Evolutionary conservation across 2,113 vertebrate species (phyloP).

Genomic region (Piliocolobus tephrosceles): DNA sequence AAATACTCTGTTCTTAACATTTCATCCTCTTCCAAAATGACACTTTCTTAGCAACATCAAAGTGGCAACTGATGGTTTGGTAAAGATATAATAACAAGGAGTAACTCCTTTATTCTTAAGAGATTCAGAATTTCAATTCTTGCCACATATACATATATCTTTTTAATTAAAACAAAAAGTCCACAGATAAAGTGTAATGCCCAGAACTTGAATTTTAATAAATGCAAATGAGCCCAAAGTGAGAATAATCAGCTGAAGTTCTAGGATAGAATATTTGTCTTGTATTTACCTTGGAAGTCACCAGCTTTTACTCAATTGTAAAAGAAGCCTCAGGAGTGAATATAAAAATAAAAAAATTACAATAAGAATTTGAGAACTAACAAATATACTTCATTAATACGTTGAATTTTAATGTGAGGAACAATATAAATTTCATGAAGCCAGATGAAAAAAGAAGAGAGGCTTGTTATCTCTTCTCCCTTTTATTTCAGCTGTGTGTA

Average conservation of each 20-base stretch:
- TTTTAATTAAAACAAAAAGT: constrained; percentile 57
- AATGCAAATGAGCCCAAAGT: constrained; percentile 32
- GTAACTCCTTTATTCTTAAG: neutral
- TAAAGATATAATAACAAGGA: neutral
- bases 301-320: neutral
- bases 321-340: neutral
- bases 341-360: neutral
- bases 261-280: neutral
- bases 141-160: neutral
- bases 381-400: neutral
- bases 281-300: constrained; percentile 40
- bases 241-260: neutral
- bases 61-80: neutral
- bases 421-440: neutral
- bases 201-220: constrained; percentile 64
- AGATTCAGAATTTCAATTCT: constrained; percentile 30
- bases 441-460: neutral
- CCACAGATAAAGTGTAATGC: neutral
- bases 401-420: neutral
- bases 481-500: neutral
- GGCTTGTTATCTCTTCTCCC: neutral
- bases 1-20: neutral
- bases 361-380: neutral
- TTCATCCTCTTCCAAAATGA: neutral
- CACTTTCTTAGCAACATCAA: neutral